Base-by-base conservation (phyloP, 2,113 vertebrate genomes). In the Sinocyclocheilus rhinocerous region DNA sequence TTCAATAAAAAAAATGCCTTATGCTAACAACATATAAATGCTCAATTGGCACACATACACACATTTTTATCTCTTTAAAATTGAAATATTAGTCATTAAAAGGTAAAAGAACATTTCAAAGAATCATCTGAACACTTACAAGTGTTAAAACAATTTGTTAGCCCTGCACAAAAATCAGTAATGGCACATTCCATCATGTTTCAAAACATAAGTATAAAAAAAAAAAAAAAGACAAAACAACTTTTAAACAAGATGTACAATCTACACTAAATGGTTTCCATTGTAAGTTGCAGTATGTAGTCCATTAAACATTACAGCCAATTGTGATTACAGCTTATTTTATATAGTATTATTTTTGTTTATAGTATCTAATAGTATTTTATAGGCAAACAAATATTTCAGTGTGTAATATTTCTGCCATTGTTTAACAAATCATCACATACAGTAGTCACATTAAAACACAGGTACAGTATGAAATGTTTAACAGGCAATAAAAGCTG, bases 371-470 rank as follows among this genome's bases (percentile, higher is more conserved):
- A 18, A 55, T 48, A 26, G 45, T 15, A 79, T 6, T 59, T 22
- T 57, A 36, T 39, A n/a, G 29, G 76, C 26, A 76, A 76, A 45
- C 72, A 76, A 24, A 76, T 29, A 29, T 24, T 78, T 77, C n/a
- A 10, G 26, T 36, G n/a, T 45, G 4, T 63, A 9, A 65, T 63
- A 63, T 65, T 81, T 81, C 79, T 63, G n/a, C 29, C 36, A 42
- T 20, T 45, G 4, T 76, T 45, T 5, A 15, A 59, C 24, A 63
- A 39, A 65, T 6, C 26, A 57, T 87, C 45, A 84, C 80, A 29
- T 84, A 82, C 69, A 88, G 76, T 70, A 86, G 77, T 84, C 48
- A 77, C 81, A 86, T 45, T 59, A 84, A 84, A 81, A 84, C 81
- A 33, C 22, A 84, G 76, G 69, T 65, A n/a, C 86, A 80, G 45